Evolutionary conservation across 2,113 vertebrate species (phyloP).

Genomic region (Tringa solitaria): DNA sequence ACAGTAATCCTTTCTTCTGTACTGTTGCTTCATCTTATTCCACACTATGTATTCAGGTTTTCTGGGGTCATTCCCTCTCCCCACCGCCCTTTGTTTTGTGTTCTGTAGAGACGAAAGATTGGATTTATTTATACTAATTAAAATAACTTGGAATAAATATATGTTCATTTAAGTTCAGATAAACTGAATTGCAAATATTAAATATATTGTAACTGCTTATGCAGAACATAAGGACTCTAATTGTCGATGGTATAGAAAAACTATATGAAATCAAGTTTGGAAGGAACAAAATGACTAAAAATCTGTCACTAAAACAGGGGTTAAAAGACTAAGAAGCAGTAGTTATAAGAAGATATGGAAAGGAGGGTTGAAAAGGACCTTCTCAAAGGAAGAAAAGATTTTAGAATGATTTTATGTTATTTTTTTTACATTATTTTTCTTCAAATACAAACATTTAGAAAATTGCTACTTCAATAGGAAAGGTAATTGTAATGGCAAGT

Average conservation of each 20-base stretch:
- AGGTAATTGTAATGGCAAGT: not conserved
- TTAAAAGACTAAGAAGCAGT: not conserved
- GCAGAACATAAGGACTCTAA: not conserved
- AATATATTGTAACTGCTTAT: not conserved
- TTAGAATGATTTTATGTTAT: not conserved
- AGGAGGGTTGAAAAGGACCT: not conserved
- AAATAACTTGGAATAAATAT: not conserved
- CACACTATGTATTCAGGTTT: not conserved
- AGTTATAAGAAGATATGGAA: not conserved
- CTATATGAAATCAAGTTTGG: not conserved
- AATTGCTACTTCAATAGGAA: not conserved
- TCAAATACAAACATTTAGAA: not conserved
- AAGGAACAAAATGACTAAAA: not conserved
- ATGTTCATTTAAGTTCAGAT: not conserved
- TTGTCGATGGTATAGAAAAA: not conserved
- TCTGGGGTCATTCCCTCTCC: not conserved
- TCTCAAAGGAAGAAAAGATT: not conserved
- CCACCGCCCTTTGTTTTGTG: accelerated
- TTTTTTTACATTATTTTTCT: not conserved
- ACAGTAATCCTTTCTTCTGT: slow-evolving; percentile 34
- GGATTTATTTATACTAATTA: not conserved
- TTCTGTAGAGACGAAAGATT: not conserved
- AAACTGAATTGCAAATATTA: not conserved
- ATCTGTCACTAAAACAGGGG: not conserved
- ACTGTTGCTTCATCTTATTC: not conserved